Base-by-base conservation (phyloP, 2,113 vertebrate genomes). In the Epinephelus lanceolatus region DNA sequence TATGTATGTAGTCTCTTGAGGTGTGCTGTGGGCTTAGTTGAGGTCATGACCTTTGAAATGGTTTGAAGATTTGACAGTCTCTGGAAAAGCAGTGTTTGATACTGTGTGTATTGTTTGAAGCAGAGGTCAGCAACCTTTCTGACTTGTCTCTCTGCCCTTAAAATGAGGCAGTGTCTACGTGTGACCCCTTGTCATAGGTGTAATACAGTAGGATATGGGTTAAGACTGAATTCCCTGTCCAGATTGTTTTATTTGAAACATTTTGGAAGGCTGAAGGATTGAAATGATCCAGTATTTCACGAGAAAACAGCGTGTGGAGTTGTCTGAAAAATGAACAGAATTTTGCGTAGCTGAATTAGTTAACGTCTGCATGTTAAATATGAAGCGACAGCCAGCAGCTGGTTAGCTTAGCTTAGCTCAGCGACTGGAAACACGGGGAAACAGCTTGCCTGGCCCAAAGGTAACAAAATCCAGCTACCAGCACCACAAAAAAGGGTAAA, bases 41-140 rank as follows among this genome's bases (percentile, higher is more conserved):
- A 55, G 84, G 90, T 92, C 84, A 74, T 74, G 76, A 87, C 82
- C 80, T 85, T 80, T 89, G 61, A 56, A 65, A 76, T 52, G 19
- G 52, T 57, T 40, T 72, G 33, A 53, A 56, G 23, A 57, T 30
- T 45, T 45, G 18, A 13, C 15, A 60, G 76, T 62, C 23, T 37
- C 23, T 59, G 49, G 53, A 52, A 40, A 1, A 78, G 69, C 72
- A 62, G 67, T 47, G n/a, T 71, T 69, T 74, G 7, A 33, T n/a
- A 40, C 13, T 52, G 18, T 18, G 18, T 75, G 52, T 25, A 30
- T 23, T 33, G 19, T 23, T 45, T n/a, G 27, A 45, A 49, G 15
- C 33, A 23, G 23, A 47, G 25, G 37, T 47, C 13, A 23, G 1
- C 7, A 37, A 74, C 9, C 25, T 9, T 42, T 63, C 27, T 42